A percentile compares a stretch with the other conserved stretches of the same genome.
Evolutionary conservation across 2,888 invertebrate species (phyloP).

Genomic region (Leptopilina syphax): DNA sequence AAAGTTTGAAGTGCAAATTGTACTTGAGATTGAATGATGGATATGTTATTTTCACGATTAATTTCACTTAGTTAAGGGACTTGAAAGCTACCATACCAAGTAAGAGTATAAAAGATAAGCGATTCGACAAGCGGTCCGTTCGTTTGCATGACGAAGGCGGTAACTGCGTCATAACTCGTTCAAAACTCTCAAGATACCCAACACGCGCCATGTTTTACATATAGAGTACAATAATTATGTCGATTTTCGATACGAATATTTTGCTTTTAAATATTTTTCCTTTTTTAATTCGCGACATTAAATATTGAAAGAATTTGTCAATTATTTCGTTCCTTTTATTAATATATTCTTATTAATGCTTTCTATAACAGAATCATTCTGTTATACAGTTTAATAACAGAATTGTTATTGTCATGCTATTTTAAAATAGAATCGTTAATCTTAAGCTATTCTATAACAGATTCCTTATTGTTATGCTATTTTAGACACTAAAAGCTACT

Average conservation of each 20-base stretch:
- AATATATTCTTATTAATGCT: no score
- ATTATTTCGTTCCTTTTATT: no score
- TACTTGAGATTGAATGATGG: conserved; percentile 14
- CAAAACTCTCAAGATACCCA: conserved; percentile 69
- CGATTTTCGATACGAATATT: conserved; percentile 56
- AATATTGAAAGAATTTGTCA: no score
- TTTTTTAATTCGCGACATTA: not conserved
- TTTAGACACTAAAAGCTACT: no score
- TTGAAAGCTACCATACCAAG: conserved; percentile 47
- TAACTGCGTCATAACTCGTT: conserved; percentile 74
- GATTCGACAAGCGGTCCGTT: conserved; percentile 65
- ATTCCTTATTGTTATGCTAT: no score
- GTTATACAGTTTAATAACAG: no score
- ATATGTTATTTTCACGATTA: conserved; percentile 54
- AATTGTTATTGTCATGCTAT: no score
- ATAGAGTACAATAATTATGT: conserved; percentile 75
- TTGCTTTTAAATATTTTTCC: conserved; percentile 32
- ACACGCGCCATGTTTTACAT: conserved; percentile 74
- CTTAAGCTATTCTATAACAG: no score
- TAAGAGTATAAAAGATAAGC: conserved; percentile 63
- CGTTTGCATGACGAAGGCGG: conserved; percentile 75
- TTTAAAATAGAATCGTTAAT: no score
- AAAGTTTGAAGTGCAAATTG: conserved; percentile 8
- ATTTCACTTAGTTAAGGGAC: conserved; percentile 54
- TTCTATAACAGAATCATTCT: no score